These are phyloP conservation scores for Xiphydria camelus DNA, from an alignment of 2,888 invertebrate species.

Conservation along the genomic window DNA sequence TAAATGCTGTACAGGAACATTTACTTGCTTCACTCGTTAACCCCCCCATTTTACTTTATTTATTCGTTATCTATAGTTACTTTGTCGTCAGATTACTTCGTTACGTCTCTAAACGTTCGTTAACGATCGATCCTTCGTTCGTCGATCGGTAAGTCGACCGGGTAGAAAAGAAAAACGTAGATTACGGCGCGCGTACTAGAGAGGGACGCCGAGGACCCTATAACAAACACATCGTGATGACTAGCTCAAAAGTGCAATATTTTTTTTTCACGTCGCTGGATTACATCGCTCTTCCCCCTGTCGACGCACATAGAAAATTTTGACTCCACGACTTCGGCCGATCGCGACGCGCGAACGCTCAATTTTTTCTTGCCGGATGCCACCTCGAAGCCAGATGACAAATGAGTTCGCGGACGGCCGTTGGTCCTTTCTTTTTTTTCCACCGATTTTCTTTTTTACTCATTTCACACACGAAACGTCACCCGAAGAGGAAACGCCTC, in stretches of 20 bases:
- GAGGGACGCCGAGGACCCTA: constrained; percentile 42
- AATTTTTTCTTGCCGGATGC: too few relatives aligned
- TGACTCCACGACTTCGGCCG: too few relatives aligned
- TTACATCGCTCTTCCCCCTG: too few relatives aligned
- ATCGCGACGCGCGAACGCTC: too few relatives aligned
- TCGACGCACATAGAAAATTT: too few relatives aligned
- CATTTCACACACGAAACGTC: too few relatives aligned
- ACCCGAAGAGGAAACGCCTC: too few relatives aligned
- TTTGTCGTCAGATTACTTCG: constrained; percentile 38
- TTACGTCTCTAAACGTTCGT: constrained; percentile 31
- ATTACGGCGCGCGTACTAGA: constrained; percentile 24
- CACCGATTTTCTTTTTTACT: too few relatives aligned
- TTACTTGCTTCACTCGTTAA: constrained; percentile 43
- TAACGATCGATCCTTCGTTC: constrained; percentile 29
- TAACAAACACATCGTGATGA: constrained; percentile 39
- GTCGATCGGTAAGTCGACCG: constrained; percentile 27
- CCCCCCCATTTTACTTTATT: constrained; percentile 29
- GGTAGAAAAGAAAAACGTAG: constrained; percentile 17
- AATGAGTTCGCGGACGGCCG: too few relatives aligned
- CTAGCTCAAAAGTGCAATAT: constrained; percentile 47
- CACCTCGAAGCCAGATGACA: too few relatives aligned
- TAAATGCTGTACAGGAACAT: constrained; percentile 58
- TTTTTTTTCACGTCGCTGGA: too few relatives aligned
- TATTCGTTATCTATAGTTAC: constrained; percentile 37
- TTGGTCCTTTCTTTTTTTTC: too few relatives aligned